Evolutionary conservation across 1,140 invertebrate species (phyloP), one percentile per base, ranked within the genome.

Genomic region (Rhyacophila brunnea): DNA sequence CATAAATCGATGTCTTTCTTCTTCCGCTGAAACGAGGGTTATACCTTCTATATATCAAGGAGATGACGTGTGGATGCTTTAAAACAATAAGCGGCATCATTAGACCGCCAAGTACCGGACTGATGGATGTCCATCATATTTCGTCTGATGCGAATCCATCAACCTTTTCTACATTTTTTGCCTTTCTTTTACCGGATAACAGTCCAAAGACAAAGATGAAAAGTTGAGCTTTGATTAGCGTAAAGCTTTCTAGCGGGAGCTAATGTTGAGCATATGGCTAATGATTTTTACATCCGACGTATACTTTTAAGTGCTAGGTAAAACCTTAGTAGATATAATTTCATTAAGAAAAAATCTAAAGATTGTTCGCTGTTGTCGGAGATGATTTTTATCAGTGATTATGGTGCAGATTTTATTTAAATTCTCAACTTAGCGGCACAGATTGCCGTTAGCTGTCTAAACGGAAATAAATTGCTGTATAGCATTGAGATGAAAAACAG

Each of bases 51-150:
- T 28, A 28, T 28, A 28, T 9, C 23, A 9, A 14, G 40, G n/a
- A 34, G 32, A 36, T 28, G 43, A 48, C 43, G 18, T 20, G 54
- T 9, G 18, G 56, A 51, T 59, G 56, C 45, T 63, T 59, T 63
- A 63, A 63, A 63, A 63, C 61, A 63, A 63, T 63, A 55, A 59
- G 19, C 56, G 17, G 50, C 36, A 32, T 63, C 61, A 59, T 63
- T 63, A 63, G 56, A 34, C 19, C 46, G 7, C 13, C 14, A 42
- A 40, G 17, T 1, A 36, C 49, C 42, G 15, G 38, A 19, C 44
- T 46, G 61, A 63, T 62, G 52, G 43, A 55, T 55, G 52, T 13
- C 10, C 46, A 35, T 43, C 34, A 42, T n/a, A n/a, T 45, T 43
- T 55, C 43, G 19, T 60, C 46, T 36, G 58, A 36, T 47, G 58